A percentile compares a stretch with the other conserved stretches of the same genome.
These are phyloP conservation scores for Cylloceria caligata DNA, from an alignment of 2,888 invertebrate species.

Conservation along the genomic window DNA sequence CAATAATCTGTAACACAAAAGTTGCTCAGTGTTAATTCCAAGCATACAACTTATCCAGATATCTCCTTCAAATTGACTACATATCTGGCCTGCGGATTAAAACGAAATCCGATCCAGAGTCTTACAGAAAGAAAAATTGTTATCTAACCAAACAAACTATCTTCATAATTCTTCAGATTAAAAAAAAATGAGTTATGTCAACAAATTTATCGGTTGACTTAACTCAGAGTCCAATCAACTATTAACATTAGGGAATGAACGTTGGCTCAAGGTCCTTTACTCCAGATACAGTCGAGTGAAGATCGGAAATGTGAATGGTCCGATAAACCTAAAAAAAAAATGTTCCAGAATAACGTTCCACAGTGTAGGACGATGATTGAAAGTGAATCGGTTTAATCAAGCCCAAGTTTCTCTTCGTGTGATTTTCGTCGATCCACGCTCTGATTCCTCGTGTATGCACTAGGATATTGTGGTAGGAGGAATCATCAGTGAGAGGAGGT, in stretches of 20 bases:
- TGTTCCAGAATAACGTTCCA: neutral
- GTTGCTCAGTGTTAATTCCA: neutral
- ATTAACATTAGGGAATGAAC: too few species aligned
- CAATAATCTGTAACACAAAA: slow-evolving; percentile 90
- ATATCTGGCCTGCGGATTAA: neutral
- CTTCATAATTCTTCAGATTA: neutral
- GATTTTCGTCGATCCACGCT: slow-evolving; percentile 23
- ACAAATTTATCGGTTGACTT: neutral
- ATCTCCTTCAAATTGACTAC: neutral
- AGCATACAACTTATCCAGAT: neutral
- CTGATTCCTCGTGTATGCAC: slow-evolving; percentile 15
- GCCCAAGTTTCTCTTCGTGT: slow-evolving; percentile 6
- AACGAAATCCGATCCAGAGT: too few species aligned
- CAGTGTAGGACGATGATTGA: slow-evolving; percentile 23
- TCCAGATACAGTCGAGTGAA: neutral
- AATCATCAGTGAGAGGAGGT: slow-evolving; percentile 35
- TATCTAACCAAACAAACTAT: too few species aligned
- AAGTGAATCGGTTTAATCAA: slow-evolving; percentile 34
- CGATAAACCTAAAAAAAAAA: neutral
- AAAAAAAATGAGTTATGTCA: neutral
- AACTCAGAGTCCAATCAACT: neutral
- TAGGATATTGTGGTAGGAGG: neutral
- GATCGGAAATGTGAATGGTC: neutral
- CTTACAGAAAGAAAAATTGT: too few species aligned
- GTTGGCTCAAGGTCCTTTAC: too few species aligned